Evolutionary conservation across 2,113 vertebrate genomes (phyloP), one percentile per base, ranked within the genome.

Genomic region (Seriola dumerili): DNA sequence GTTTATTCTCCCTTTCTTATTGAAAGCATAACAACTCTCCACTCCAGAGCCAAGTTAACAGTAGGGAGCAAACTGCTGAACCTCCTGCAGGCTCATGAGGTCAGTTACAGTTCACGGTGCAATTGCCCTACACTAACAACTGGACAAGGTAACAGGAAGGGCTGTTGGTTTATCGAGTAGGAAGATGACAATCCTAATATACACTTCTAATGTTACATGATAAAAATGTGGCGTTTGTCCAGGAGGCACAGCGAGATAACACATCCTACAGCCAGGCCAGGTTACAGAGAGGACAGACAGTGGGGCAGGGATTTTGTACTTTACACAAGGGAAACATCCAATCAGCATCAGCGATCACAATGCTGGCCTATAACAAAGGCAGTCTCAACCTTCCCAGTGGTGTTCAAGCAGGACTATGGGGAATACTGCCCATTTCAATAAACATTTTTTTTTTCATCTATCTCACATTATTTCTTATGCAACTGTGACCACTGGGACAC

Each of bases 71-170:
- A 86, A 81, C 68, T 63, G 58, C 63, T 70, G 72, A 81, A 76
- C 74, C 80, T 88, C 88, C 86, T 87, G 72, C 55, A 19, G 73
- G 58, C 73, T 81, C 63, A 17, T 8, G 71, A 80, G 87, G 91
- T 92, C 91, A 90, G 55, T 42, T 54, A 75, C 81, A 93, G 91
- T 91, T 94, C 85, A 94, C 8, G 4, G 17, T 29, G 44, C 58
- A 55, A 81, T 36, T 68, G 66, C 76, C 62, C 79, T 16, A 8
- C 48, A 59, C 66, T 63, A 89, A 86, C 52, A 86, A 76, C 57
- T 72, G 71, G 61, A 81, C 63, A 76, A 79, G 87, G 73, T 80
- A 89, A 85, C 87, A 89, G 89, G 85, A 93, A 81, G 78, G 55
- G 12, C 80, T 73, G 75, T 44, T 61, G 67, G 46, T 68, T 88